Evolutionary conservation across 2,888 invertebrate species (phyloP).

Genomic region (Glaucopsyche alexis): DNA sequence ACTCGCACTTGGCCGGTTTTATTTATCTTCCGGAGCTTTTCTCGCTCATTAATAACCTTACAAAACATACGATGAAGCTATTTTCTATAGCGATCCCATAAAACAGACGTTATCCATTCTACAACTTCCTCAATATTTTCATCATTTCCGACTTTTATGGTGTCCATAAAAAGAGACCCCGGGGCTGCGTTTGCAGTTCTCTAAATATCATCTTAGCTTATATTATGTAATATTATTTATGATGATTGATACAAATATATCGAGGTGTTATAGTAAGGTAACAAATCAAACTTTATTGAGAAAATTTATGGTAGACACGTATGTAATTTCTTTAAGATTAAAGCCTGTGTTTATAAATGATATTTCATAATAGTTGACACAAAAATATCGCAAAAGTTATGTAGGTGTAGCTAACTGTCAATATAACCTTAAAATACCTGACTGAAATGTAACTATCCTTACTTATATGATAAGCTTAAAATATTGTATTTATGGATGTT

Average conservation of each 20-base stretch:
- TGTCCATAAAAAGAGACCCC: not conserved
- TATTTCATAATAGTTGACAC: no score
- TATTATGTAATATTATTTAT: not conserved
- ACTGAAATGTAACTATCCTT: no score
- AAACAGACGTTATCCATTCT: not conserved
- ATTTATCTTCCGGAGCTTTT: not conserved
- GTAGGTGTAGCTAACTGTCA: no score
- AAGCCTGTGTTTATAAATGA: no score
- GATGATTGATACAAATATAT: not conserved
- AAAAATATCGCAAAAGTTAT: no score
- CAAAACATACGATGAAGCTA: not conserved
- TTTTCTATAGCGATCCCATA: not conserved
- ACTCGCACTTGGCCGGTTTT: no score
- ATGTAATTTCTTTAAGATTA: no score
- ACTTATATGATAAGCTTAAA: no score
- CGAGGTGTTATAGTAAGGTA: not conserved
- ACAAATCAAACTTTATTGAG: no score
- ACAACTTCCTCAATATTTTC: not conserved
- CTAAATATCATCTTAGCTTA: not conserved
- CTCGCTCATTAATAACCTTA: not conserved
- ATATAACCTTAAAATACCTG: no score
- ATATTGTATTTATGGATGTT: no score
- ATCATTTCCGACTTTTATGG: not conserved
- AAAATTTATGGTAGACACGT: no score
- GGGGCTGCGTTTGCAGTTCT: not conserved